phyloP scores from a whole-genome alignment of 2,888 invertebrate genomes.

The Pseudeuparius sepicola region DNA sequence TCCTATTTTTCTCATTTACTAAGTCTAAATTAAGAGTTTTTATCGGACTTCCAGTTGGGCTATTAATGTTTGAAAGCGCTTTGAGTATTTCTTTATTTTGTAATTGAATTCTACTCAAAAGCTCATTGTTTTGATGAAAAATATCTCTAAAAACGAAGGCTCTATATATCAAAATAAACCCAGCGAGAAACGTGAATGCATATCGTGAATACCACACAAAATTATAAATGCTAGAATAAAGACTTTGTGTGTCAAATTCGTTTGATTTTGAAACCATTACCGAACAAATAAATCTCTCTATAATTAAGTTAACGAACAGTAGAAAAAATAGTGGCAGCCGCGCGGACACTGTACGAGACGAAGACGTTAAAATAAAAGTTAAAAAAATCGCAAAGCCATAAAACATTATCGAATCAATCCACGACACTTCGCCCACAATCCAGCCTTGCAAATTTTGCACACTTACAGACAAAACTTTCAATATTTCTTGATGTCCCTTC shows the following conservation, averaged over 20 bases:
- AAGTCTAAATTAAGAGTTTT: no score
- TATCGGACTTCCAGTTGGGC: no score
- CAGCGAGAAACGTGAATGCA: conserved; percentile 32
- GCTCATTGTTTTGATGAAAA: conserved; percentile 36
- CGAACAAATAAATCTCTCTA: conserved; percentile 40
- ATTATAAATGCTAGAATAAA: conserved; percentile 36
- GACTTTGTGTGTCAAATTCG: conserved; percentile 24
- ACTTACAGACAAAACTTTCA: conserved; percentile 37
- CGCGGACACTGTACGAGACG: conserved; percentile 44
- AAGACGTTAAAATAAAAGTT: conserved; percentile 47
- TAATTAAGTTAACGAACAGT: conserved; percentile 41
- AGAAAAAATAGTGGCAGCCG: conserved; percentile 46
- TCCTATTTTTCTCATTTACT: no score
- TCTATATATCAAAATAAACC: conserved; percentile 33
- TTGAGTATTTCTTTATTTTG: conserved; percentile 33
- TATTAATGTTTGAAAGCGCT: conserved; percentile 19
- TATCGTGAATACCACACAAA: conserved; percentile 42
- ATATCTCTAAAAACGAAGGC: conserved; percentile 39
- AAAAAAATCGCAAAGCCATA: conserved; percentile 44
- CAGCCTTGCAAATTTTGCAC: conserved; percentile 48
- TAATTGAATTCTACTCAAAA: conserved; percentile 38
- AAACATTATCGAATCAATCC: conserved; percentile 53
- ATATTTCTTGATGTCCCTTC: conserved; percentile 45
- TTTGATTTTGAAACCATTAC: conserved; percentile 17
- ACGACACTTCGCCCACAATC: conserved; percentile 53